A percentile compares a stretch with the other conserved stretches of the same genome.
phyloP scores from a whole-genome alignment of 2,797 vertebrate genomes.

The Enteromius fasciolatus region DNA sequence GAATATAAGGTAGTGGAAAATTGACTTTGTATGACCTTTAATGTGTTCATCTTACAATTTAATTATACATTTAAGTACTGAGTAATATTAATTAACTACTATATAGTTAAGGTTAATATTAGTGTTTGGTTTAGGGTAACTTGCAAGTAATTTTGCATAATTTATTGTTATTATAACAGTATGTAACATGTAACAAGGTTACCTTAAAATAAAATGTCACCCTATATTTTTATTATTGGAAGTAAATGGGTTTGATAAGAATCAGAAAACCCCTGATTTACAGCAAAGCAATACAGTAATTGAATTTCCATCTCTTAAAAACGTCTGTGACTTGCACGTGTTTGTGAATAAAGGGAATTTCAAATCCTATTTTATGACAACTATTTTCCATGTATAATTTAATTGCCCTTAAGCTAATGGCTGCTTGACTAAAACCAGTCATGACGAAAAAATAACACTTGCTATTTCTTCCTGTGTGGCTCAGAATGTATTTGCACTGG shows the following conservation, averaged over 20 bases:
- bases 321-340: not conserved
- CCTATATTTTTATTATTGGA: not conserved
- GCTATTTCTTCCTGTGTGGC: not conserved
- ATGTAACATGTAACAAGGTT: too few species aligned
- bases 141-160: too few species aligned
- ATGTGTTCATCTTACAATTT: too few species aligned
- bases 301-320: not conserved
- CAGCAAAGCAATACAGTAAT: not conserved
- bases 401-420: not conserved
- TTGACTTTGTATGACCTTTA: too few species aligned
- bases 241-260: not conserved
- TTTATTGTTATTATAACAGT: too few species aligned
- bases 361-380: not conserved
- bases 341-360: not conserved
- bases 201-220: too few species aligned
- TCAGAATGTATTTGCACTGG: not conserved
- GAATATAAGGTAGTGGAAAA: too few species aligned
- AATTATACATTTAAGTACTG: too few species aligned
- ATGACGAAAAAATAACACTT: not conserved
- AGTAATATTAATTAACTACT: too few species aligned
- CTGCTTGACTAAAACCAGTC: not conserved
- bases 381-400: conserved; percentile 1
- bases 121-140: too few species aligned
- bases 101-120: too few species aligned
- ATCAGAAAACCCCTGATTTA: not conserved